Evolutionary conservation across 2,888 invertebrate genomes (phyloP).

Genomic region (Bruchidius siliquastri): DNA sequence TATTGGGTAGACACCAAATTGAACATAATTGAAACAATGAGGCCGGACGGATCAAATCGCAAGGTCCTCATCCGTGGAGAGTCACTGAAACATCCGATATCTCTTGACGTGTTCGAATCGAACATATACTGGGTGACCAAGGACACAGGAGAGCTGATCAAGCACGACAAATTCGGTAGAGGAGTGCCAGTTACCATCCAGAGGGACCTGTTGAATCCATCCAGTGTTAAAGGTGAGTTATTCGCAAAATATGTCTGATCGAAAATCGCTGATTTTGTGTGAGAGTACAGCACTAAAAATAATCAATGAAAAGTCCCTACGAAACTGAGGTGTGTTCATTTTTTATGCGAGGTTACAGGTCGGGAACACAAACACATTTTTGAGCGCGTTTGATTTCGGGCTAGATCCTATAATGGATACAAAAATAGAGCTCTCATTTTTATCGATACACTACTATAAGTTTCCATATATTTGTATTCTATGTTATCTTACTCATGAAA

Average conservation of each 20-base stretch:
- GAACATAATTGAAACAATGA: conserved; percentile 82
- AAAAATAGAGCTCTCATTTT: too few relatives aligned
- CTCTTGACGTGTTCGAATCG: conserved; percentile 91
- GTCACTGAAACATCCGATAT: conserved; percentile 70
- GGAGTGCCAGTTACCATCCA: conserved; percentile 83
- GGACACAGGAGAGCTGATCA: conserved; percentile 79
- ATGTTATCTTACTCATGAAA: too few relatives aligned
- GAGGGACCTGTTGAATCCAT: conserved; percentile 78
- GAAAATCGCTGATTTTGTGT: too few relatives aligned
- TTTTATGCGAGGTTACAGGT: too few relatives aligned
- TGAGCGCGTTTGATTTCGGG: too few relatives aligned
- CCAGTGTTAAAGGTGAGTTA: conserved; percentile 69
- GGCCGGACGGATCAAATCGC: conserved; percentile 73
- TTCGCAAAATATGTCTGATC: background rate
- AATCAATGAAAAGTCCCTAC: too few relatives aligned
- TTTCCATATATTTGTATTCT: too few relatives aligned
- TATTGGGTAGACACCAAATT: conserved; percentile 96
- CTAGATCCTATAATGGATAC: too few relatives aligned
- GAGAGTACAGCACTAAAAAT: too few relatives aligned
- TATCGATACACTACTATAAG: too few relatives aligned
- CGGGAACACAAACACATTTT: too few relatives aligned
- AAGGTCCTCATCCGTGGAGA: conserved; percentile 71
- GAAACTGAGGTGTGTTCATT: too few relatives aligned
- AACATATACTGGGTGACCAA: conserved; percentile 90
- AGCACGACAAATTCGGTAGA: conserved; percentile 94